These are phyloP conservation scores for Chrysomela aeneicollis DNA, from an alignment of 2,888 invertebrate genomes.

Conservation along the genomic window DNA sequence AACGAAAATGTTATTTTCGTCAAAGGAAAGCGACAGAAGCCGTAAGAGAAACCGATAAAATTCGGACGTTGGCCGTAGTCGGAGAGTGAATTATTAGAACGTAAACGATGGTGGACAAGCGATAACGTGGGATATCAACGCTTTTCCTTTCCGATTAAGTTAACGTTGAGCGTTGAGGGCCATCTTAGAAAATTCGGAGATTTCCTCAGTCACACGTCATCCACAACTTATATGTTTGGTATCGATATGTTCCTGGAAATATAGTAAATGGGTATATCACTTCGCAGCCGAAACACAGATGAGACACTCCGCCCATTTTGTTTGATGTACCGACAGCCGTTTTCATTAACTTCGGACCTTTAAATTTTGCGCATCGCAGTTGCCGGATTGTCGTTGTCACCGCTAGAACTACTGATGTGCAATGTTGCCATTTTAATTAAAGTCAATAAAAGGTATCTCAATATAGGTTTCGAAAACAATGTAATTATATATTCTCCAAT, in stretches of 20 bases:
- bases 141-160: conserved; percentile 56
- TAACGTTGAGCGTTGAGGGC: conserved; percentile 35
- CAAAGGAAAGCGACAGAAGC: background rate
- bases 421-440: too few relatives aligned
- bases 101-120: conserved; percentile 58
- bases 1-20: background rate
- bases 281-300: too few relatives aligned
- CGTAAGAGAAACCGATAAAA: background rate
- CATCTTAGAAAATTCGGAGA: background rate
- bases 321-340: too few relatives aligned
- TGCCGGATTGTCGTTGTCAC: too few relatives aligned
- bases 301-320: too few relatives aligned
- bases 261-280: too few relatives aligned
- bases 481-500: too few relatives aligned
- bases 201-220: background rate
- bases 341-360: too few relatives aligned
- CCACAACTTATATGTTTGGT: background rate
- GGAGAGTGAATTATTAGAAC: conserved; percentile 57
- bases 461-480: too few relatives aligned
- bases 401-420: too few relatives aligned
- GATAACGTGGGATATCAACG: conserved; percentile 59
- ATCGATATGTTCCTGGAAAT: background rate
- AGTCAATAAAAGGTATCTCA: too few relatives aligned
- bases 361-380: too few relatives aligned
- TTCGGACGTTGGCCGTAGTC: conserved; percentile 4